Evolutionary conservation across 2,797 vertebrate genomes (phyloP).

Genomic region (Ciconia nigra): DNA sequence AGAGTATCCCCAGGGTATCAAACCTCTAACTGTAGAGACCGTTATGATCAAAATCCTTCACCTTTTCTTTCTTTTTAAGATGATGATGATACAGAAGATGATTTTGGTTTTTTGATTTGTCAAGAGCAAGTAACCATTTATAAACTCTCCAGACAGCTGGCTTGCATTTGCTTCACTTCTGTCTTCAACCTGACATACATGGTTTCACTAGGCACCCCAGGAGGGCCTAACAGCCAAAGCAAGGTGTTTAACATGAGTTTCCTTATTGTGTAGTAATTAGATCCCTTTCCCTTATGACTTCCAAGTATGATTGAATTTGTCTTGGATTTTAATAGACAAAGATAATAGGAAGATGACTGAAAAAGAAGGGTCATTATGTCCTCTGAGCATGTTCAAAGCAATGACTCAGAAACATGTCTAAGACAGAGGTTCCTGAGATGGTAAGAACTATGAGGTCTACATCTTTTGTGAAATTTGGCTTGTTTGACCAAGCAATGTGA

Average conservation of each 20-base stretch:
- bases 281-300: neutral
- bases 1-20: neutral
- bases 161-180: neutral
- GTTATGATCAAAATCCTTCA: neutral
- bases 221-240: neutral
- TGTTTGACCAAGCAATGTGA: neutral
- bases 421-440: neutral
- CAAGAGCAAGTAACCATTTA: neutral
- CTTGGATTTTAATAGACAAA: neutral
- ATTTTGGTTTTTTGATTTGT: neutral
- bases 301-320: neutral
- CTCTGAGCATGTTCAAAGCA: neutral
- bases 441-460: neutral
- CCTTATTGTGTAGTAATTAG: neutral
- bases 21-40: neutral
- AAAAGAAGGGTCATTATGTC: neutral
- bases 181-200: neutral
- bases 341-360: neutral
- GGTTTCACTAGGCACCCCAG: neutral
- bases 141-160: slow-evolving; percentile 6
- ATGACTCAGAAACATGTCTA: neutral
- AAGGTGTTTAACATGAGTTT: slow-evolving; percentile 3
- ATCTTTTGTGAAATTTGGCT: neutral
- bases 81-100: neutral
- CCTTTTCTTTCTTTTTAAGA: neutral